A percentile compares a stretch with the other conserved stretches of the same genome.
Evolutionary conservation across 2,797 vertebrate genomes (phyloP).

Genomic region (Gymnothorax reevesii): DNA sequence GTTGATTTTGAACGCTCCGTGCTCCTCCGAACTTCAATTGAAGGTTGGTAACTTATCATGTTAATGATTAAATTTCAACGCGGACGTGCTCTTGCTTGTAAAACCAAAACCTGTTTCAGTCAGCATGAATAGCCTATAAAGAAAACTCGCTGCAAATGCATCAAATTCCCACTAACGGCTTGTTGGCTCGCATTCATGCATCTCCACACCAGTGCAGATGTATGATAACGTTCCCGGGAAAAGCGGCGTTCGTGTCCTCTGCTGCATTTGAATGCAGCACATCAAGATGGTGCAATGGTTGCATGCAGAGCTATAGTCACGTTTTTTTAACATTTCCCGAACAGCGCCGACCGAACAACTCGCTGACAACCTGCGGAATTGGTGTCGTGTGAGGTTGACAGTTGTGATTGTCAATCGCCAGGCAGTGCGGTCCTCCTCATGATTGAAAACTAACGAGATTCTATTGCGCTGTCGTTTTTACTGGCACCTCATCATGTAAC

Average conservation of each 20-base stretch:
- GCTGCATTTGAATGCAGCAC: neutral
- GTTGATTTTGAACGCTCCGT: constrained; percentile 4
- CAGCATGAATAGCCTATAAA: neutral
- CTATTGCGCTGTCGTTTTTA: too few relatives aligned
- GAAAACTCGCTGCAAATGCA: neutral
- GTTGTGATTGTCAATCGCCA: too few relatives aligned
- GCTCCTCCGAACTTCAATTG: neutral
- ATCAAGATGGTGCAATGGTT: neutral
- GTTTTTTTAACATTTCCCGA: neutral
- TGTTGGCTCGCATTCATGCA: neutral
- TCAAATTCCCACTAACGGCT: neutral
- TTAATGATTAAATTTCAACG: neutral
- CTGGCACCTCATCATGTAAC: too few relatives aligned
- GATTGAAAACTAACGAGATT: too few relatives aligned
- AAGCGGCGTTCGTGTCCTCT: neutral
- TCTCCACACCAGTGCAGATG: neutral
- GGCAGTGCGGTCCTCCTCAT: too few relatives aligned
- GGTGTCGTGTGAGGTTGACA: too few relatives aligned
- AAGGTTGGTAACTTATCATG: neutral
- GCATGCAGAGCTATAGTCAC: neutral
- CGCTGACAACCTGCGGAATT: neutral
- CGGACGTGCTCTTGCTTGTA: neutral
- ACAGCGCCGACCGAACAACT: neutral
- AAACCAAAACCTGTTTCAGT: neutral
- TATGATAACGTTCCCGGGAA: neutral